Percentiles rank a stretch among this genome's conserved stretches.
Conservation (phyloP, 2,113 vertebrate genomes). For the Elephantulus edwardii region DNA sequence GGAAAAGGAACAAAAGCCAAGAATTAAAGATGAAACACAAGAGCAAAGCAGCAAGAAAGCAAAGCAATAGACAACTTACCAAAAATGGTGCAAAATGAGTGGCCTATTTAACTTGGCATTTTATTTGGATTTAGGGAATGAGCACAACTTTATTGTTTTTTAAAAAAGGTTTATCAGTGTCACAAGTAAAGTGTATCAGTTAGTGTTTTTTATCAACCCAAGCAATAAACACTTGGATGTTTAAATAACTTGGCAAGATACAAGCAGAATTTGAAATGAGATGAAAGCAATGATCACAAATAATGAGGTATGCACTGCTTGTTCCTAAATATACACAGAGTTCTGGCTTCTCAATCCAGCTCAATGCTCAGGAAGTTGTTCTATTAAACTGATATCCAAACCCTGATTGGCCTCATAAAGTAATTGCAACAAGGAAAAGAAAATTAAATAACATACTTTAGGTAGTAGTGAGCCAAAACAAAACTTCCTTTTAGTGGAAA, state of each 20-base stretch:
- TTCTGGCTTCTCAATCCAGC: constrained; percentile 17
- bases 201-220: constrained; percentile 36
- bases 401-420: constrained; percentile 42
- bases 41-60: neutral
- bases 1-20: neutral
- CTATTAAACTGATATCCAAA: constrained; percentile 21
- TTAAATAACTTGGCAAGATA: constrained; percentile 62
- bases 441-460: constrained; percentile 22
- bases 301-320: constrained; percentile 15
- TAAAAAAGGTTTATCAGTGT: constrained; percentile 49
- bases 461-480: constrained; percentile 26
- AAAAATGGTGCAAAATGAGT: neutral
- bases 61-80: neutral
- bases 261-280: constrained; percentile 47
- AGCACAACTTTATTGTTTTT: constrained; percentile 21
- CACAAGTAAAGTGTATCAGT: constrained; percentile 41
- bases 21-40: neutral
- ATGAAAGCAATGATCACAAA: constrained; percentile 52
- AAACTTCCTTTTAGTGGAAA: neutral
- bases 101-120: neutral
- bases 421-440: neutral
- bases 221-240: constrained; percentile 47
- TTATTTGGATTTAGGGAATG: constrained; percentile 50
- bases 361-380: constrained; percentile 10
- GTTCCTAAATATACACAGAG: constrained; percentile 43